Conservation (phyloP, 2,797 vertebrate species). For the Fundulus diaphanus region DNA sequence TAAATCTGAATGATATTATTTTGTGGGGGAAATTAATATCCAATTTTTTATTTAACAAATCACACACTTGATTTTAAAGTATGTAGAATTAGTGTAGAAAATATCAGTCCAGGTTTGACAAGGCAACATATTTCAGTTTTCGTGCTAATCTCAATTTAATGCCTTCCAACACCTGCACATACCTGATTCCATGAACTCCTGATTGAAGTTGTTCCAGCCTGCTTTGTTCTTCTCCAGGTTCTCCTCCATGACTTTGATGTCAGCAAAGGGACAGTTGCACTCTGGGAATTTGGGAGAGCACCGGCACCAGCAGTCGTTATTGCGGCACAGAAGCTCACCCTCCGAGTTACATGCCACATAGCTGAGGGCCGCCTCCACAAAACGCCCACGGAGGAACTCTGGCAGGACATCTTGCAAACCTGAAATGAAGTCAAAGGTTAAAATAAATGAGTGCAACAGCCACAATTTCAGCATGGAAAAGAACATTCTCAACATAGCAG, state of each 20-base stretch:
- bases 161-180: conserved; percentile 36
- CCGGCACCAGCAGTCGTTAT: conserved; percentile 93
- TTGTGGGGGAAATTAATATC: background rate
- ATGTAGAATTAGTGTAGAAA: background rate
- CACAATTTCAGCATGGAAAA: conserved; percentile 3
- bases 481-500: background rate
- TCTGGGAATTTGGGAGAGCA: conserved; percentile 89
- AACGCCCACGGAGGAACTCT: conserved; percentile 89
- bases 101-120: too few species aligned
- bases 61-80: background rate
- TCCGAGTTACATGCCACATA: conserved; percentile 96
- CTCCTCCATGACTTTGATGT: conserved; percentile 93
- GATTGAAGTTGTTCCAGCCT: conserved; percentile 86
- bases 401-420: conserved; percentile 95
- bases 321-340: conserved; percentile 91
- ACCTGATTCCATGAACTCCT: conserved; percentile 96
- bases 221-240: conserved; percentile 89
- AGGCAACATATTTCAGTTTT: too few species aligned
- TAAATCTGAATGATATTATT: too few species aligned
- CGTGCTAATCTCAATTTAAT: too few species aligned
- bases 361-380: conserved; percentile 94
- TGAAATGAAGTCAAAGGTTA: conserved; percentile 51
- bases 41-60: background rate
- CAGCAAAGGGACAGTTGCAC: conserved; percentile 94
- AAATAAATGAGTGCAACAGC: conserved; percentile 3